A percentile compares a stretch with the other conserved stretches of the same genome.
phyloP scores from a whole-genome alignment of 2,888 invertebrate species.

The Onthophagus sagittarius region DNA sequence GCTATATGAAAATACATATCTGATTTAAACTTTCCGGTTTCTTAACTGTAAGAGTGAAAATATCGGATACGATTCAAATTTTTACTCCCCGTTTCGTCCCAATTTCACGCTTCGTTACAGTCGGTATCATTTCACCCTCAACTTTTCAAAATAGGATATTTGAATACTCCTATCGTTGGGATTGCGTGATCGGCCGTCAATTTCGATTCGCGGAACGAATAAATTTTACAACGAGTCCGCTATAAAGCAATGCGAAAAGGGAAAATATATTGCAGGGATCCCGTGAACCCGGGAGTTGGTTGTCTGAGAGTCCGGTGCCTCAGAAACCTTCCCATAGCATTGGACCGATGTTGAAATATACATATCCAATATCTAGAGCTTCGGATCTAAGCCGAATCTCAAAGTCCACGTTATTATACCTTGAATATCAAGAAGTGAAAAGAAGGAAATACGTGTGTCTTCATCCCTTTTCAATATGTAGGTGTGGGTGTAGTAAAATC shows the following conservation, averaged over 20 bases:
- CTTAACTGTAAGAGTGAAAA: not conserved
- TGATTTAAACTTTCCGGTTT: not conserved
- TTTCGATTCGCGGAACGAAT: not conserved
- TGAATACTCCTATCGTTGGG: not conserved
- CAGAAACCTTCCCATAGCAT: not conserved
- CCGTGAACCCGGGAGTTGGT: not conserved
- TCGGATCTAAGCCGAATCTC: not conserved
- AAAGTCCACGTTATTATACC: not conserved
- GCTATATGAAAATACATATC: not conserved
- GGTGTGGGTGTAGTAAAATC: too few relatives aligned
- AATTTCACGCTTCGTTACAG: not conserved
- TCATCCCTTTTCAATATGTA: too few relatives aligned
- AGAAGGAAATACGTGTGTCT: too few relatives aligned
- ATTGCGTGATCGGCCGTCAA: not conserved
- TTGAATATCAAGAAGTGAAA: not conserved
- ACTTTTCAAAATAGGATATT: not conserved
- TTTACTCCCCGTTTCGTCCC: not conserved
- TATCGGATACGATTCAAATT: not conserved
- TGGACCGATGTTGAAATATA: not conserved
- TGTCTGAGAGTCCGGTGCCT: not conserved
- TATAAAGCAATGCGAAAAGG: not conserved
- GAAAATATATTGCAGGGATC: not conserved
- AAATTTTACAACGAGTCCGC: not conserved
- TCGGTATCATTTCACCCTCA: not conserved
- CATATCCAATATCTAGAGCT: not conserved